Conservation (phyloP, 2,797 vertebrate species). For the Poeciliopsis infans region DNA sequence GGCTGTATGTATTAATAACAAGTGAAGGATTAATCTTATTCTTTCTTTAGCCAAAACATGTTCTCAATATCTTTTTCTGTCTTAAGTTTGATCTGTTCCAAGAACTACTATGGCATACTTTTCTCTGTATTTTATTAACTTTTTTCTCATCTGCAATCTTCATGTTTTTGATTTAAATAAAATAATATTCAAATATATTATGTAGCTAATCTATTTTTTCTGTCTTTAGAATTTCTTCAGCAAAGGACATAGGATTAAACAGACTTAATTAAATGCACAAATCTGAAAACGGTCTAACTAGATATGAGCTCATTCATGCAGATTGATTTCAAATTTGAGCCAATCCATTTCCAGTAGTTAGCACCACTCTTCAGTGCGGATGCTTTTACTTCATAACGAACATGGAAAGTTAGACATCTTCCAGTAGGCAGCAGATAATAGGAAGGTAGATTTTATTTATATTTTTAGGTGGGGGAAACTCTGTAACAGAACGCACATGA, state of each 20-base stretch:
- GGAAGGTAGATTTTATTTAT: neutral
- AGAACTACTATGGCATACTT: neutral
- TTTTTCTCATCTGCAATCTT: neutral
- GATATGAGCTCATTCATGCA: neutral
- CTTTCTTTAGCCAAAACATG: neutral
- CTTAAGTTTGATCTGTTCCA: neutral
- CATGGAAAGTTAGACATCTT: neutral
- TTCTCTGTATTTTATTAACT: neutral
- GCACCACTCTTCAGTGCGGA: neutral
- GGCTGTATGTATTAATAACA: constrained; percentile 11
- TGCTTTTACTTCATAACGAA: neutral
- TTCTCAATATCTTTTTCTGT: neutral
- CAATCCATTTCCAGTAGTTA: neutral
- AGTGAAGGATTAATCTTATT: neutral
- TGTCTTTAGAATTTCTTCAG: neutral
- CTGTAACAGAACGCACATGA: neutral
- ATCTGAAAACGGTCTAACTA: neutral
- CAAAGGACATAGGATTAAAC: neutral
- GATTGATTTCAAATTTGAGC: neutral
- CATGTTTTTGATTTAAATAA: neutral
- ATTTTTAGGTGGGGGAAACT: neutral
- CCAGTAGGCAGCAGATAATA: neutral
- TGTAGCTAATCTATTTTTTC: neutral
- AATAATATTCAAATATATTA: neutral
- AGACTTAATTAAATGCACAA: neutral